phyloP scores from a whole-genome alignment of 2,797 vertebrate genomes.

The Poeciliopsis infans region DNA sequence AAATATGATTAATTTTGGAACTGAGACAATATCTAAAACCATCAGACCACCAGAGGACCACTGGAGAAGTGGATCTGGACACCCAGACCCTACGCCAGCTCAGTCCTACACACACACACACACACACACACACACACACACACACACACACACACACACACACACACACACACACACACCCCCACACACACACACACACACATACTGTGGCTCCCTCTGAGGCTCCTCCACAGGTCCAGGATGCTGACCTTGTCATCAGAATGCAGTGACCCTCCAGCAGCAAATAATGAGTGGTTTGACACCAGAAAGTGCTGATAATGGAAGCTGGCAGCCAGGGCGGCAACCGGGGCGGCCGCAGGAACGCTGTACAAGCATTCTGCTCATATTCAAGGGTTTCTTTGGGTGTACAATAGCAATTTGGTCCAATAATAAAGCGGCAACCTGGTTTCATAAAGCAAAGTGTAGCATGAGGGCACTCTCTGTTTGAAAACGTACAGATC shows the following conservation, averaged over 20 bases:
- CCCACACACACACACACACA: no score
- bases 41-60: no score
- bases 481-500: neutral
- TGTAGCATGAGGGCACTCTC: neutral
- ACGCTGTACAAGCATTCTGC: slow-evolving; percentile 34
- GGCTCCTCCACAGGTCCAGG: slow-evolving; percentile 27
- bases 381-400: slow-evolving; percentile 2
- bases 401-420: neutral
- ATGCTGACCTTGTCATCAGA: slow-evolving; percentile 56
- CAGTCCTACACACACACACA: neutral
- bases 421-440: neutral
- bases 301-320: slow-evolving; percentile 56
- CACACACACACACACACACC: neutral
- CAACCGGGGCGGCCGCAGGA: slow-evolving; percentile 16
- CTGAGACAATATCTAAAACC: neutral
- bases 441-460: neutral
- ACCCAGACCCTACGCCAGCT: neutral
- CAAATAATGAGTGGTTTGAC: slow-evolving; percentile 57
- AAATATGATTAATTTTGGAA: neutral
- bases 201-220: slow-evolving; percentile 11
- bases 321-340: slow-evolving; percentile 22
- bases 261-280: slow-evolving; percentile 48
- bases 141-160: neutral
- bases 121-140: neutral
- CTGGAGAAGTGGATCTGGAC: neutral